Evolutionary conservation across 2,797 vertebrate genomes (phyloP).

Genomic region (Ceryle rudis): DNA sequence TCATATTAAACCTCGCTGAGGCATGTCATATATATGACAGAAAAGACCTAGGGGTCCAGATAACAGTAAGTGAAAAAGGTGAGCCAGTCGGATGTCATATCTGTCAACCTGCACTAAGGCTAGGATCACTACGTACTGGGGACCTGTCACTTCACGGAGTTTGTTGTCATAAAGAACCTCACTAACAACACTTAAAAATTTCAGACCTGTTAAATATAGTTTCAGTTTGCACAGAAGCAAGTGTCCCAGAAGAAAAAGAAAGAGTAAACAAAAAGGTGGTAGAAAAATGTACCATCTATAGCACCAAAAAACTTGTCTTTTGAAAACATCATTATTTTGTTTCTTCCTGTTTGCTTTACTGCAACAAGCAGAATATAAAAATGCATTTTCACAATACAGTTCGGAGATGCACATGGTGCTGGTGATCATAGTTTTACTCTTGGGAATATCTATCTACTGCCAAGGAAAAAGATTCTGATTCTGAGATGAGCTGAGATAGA

Average conservation of each 20-base stretch:
- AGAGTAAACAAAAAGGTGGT: background rate
- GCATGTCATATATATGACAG: constrained; percentile 57
- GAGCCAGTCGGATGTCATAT: constrained; percentile 68
- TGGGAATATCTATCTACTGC: background rate
- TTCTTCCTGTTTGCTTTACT: background rate
- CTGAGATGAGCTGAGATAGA: background rate
- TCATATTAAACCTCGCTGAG: constrained; percentile 74
- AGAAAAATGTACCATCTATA: background rate
- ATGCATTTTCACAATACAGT: background rate
- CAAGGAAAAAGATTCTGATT: background rate
- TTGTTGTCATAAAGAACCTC: background rate
- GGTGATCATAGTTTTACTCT: background rate
- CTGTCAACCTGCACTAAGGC: constrained; percentile 65
- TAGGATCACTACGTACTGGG: background rate
- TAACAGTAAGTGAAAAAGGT: constrained; percentile 84
- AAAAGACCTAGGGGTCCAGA: constrained; percentile 70
- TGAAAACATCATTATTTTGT: background rate
- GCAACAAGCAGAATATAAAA: background rate
- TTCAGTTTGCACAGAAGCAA: background rate
- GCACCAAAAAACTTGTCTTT: background rate
- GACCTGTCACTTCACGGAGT: constrained; percentile 42
- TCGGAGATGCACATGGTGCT: background rate
- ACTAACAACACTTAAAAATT: constrained; percentile 29
- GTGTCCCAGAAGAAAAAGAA: background rate
- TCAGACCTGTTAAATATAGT: background rate